A percentile compares a stretch with the other conserved stretches of the same genome.
Conservation (phyloP, 2,797 vertebrate genomes). For the Epinephelus coioides region DNA sequence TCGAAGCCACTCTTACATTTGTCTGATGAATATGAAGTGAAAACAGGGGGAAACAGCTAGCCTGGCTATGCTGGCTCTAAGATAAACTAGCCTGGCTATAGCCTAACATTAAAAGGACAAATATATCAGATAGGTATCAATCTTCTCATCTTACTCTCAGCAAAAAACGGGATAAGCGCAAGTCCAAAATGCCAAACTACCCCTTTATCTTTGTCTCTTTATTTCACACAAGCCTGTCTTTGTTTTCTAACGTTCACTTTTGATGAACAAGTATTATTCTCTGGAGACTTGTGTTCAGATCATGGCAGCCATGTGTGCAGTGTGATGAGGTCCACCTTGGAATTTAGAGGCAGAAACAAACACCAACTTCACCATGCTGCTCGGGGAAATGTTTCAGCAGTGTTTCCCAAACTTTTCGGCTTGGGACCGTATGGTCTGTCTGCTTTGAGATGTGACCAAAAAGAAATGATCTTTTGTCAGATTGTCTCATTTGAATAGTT, state of each 20-base stretch:
- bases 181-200: not conserved
- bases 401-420: not conserved
- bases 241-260: slow-evolving; percentile 2
- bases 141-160: too few species aligned
- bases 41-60: too few species aligned
- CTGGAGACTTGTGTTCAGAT: not conserved
- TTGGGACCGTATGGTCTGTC: not conserved
- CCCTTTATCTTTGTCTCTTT: not conserved
- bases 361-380: not conserved
- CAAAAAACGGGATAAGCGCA: not conserved
- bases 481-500: not conserved
- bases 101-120: too few species aligned
- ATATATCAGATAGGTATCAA: too few species aligned
- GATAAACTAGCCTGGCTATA: too few species aligned
- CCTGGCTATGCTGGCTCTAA: too few species aligned
- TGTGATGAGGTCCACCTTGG: not conserved
- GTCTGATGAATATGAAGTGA: too few species aligned
- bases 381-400: slow-evolving; percentile 2
- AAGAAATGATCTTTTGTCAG: not conserved
- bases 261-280: slow-evolving; percentile 15
- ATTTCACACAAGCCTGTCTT: slow-evolving; percentile 1
- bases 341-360: slow-evolving; percentile 3
- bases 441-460: not conserved
- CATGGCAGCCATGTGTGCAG: not conserved
- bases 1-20: too few species aligned